Percentiles rank a stretch among this genome's conserved stretches.
phyloP scores from a whole-genome alignment of 1,140 invertebrate genomes.

The Achatina immaculata region DNA sequence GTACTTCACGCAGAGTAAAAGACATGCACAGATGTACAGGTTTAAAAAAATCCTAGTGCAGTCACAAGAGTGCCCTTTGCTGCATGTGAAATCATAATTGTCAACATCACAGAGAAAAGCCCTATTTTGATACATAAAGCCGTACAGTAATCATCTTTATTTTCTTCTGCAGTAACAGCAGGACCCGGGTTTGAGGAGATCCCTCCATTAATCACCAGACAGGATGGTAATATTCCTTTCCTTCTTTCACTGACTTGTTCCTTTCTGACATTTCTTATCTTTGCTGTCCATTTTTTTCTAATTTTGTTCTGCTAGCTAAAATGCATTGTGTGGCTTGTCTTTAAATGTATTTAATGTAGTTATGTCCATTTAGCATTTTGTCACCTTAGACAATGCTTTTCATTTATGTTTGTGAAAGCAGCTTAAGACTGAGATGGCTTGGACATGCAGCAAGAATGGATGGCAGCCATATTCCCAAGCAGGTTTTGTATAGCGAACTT shows the following conservation, averaged over 20 bases:
- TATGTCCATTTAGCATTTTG: background rate
- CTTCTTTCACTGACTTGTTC: background rate
- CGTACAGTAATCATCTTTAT: background rate
- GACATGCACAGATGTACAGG: too few relatives aligned
- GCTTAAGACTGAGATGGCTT: too few relatives aligned
- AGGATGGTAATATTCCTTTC: slow-evolving; percentile 48
- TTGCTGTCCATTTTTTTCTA: background rate
- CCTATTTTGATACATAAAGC: background rate
- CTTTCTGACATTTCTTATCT: background rate
- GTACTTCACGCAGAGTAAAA: too few relatives aligned
- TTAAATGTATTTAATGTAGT: background rate
- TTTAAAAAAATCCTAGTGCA: too few relatives aligned
- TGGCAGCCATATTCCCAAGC: too few relatives aligned
- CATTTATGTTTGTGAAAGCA: background rate
- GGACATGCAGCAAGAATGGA: too few relatives aligned
- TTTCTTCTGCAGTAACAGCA: slow-evolving; percentile 48
- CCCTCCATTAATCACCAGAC: slow-evolving; percentile 41
- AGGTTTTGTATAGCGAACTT: too few relatives aligned
- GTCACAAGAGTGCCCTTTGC: background rate
- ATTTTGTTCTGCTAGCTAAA: background rate
- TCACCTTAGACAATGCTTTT: background rate
- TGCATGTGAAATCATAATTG: background rate
- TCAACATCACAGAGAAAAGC: background rate
- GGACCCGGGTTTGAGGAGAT: slow-evolving; percentile 46
- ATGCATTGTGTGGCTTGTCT: background rate